These are phyloP conservation scores for Anas georgica DNA, from an alignment of 2,797 vertebrate genomes.

Conservation along the genomic window DNA sequence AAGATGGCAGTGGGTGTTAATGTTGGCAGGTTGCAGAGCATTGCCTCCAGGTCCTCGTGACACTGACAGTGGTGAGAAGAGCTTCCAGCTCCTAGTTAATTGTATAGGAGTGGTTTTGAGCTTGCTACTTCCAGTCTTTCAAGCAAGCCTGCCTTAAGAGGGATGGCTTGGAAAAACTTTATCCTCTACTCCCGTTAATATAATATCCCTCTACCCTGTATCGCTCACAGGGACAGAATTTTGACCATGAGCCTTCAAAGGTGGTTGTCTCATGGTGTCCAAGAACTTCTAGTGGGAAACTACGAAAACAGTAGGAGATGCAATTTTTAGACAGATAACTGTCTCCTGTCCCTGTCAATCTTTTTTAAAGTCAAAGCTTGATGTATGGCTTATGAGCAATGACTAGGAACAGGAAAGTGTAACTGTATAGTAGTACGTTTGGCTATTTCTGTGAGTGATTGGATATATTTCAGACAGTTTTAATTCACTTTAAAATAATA, in stretches of 20 bases:
- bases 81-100: background rate
- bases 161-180: background rate
- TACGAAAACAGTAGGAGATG: background rate
- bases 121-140: background rate
- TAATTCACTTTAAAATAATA: background rate
- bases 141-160: background rate
- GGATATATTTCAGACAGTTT: background rate
- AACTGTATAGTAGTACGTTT: background rate
- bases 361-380: background rate
- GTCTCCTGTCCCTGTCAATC: background rate
- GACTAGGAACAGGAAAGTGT: background rate
- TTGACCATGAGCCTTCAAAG: background rate
- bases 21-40: background rate
- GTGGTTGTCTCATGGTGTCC: background rate
- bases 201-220: background rate
- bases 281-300: background rate
- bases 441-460: background rate
- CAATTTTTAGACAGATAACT: background rate
- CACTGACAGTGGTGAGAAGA: background rate
- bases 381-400: background rate
- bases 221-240: background rate
- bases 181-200: background rate
- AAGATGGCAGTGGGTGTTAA: background rate
- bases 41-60: background rate
- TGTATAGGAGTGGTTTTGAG: background rate